Conservation (phyloP, 2,113 vertebrate genomes). For the Aythya baeri region DNA sequence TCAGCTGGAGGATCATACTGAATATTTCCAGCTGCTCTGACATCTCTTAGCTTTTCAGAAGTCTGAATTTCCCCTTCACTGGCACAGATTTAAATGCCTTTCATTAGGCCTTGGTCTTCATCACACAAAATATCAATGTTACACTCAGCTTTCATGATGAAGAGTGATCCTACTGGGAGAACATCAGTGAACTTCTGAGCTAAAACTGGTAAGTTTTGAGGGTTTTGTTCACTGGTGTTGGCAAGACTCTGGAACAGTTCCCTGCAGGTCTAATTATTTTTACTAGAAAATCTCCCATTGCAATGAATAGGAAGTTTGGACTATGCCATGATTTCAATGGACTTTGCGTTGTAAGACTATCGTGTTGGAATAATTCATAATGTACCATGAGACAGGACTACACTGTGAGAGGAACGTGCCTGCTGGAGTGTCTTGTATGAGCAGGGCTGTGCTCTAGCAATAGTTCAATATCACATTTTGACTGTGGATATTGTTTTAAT, state of each 20-base stretch:
- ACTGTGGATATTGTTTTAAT: constrained; percentile 44
- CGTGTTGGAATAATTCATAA: neutral
- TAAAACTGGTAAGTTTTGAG: constrained; percentile 67
- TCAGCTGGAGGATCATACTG: constrained; percentile 31
- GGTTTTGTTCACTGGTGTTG: constrained; percentile 46
- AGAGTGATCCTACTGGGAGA: constrained; percentile 31
- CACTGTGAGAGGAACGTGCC: neutral
- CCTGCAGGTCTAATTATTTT: constrained; percentile 74
- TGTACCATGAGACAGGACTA: neutral
- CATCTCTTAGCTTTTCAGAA: constrained; percentile 36
- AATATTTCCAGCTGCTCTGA: constrained; percentile 48
- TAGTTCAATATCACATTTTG: neutral
- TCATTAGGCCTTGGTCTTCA: constrained; percentile 42
- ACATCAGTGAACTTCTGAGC: constrained; percentile 46
- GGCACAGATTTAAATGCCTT: constrained; percentile 42
- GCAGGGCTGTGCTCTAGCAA: neutral
- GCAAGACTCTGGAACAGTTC: constrained; percentile 56
- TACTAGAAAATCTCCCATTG: constrained; percentile 32
- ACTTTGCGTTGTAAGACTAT: neutral
- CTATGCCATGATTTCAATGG: neutral
- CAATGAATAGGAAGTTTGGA: constrained; percentile 39
- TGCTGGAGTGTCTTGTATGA: neutral
- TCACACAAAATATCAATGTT: constrained; percentile 20
- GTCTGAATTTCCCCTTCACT: constrained; percentile 2
- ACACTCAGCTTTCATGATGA: constrained; percentile 47